Evolutionary conservation across 2,113 vertebrate genomes (phyloP).

Genomic region (Aramus guarauna): DNA sequence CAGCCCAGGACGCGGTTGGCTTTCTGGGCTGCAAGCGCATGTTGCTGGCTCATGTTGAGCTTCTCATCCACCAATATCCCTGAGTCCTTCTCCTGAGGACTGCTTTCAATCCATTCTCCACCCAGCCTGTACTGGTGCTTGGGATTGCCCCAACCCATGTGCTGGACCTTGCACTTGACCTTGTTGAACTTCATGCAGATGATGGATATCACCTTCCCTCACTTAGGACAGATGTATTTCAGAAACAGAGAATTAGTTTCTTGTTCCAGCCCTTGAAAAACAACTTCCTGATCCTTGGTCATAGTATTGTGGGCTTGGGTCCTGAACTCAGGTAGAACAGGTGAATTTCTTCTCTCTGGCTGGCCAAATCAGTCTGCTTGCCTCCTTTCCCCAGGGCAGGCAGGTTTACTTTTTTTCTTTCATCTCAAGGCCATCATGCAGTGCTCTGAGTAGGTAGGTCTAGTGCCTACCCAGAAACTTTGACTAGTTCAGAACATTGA

Average conservation of each 20-base stretch:
- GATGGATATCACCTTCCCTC: not conserved
- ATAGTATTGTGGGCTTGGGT: not conserved
- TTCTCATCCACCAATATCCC: no score
- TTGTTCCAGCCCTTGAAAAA: not conserved
- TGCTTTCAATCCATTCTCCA: no score
- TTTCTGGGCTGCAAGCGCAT: no score
- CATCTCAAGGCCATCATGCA: accelerated
- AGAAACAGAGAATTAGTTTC: not conserved
- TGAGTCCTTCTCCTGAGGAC: no score
- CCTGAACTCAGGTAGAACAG: not conserved
- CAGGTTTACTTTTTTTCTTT: not conserved
- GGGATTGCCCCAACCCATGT: no score
- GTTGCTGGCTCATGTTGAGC: no score
- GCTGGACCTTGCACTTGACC: no score
- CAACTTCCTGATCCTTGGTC: not conserved
- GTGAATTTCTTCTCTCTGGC: not conserved
- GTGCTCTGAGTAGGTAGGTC: not conserved
- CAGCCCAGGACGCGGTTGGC: no score
- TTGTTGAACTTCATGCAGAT: not conserved
- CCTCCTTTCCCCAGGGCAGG: not conserved
- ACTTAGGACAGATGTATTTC: not conserved
- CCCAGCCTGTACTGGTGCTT: no score
- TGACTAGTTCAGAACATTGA: not conserved
- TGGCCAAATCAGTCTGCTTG: not conserved
- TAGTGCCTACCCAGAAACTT: not conserved